These are phyloP conservation scores for Polydrusus tereticollis DNA, from an alignment of 2,888 invertebrate species.

Conservation along the genomic window DNA sequence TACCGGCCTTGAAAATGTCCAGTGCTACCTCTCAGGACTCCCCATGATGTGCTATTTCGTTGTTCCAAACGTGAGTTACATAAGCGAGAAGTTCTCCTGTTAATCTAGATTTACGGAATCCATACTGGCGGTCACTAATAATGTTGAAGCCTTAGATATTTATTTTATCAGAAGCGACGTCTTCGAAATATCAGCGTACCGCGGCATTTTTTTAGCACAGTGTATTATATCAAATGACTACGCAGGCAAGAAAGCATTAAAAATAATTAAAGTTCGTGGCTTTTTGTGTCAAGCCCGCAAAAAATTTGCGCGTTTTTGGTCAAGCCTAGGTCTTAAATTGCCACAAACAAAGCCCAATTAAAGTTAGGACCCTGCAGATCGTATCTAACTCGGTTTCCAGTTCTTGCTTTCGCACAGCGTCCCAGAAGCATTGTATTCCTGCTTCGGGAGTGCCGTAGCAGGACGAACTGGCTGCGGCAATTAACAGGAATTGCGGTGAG, in stretches of 20 bases:
- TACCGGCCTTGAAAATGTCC: too few relatives aligned
- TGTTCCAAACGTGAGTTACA: too few relatives aligned
- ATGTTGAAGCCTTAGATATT: too few relatives aligned
- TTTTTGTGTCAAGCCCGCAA: background rate
- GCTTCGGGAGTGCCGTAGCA: conserved; percentile 25
- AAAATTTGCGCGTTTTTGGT: background rate
- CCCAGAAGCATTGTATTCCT: conserved; percentile 42
- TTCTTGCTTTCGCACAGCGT: conserved; percentile 31
- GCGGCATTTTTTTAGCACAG: too few relatives aligned
- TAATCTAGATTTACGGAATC: too few relatives aligned
- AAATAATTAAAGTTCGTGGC: background rate
- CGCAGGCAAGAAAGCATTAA: background rate
- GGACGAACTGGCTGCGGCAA: conserved; percentile 36
- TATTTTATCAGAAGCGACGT: too few relatives aligned
- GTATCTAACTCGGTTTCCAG: conserved; percentile 37
- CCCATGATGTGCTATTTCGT: too few relatives aligned
- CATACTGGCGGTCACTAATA: too few relatives aligned
- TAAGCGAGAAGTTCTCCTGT: too few relatives aligned
- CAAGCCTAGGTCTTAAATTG: conserved; percentile 5
- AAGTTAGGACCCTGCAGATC: conserved; percentile 22
- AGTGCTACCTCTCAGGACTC: too few relatives aligned
- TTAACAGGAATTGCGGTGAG: conserved; percentile 46
- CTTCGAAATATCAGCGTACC: too few relatives aligned
- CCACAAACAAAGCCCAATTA: conserved; percentile 27
- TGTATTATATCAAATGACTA: too few relatives aligned